Evolutionary conservation across 2,797 vertebrate genomes (phyloP).

Genomic region (Adrianichthys oophorus): DNA sequence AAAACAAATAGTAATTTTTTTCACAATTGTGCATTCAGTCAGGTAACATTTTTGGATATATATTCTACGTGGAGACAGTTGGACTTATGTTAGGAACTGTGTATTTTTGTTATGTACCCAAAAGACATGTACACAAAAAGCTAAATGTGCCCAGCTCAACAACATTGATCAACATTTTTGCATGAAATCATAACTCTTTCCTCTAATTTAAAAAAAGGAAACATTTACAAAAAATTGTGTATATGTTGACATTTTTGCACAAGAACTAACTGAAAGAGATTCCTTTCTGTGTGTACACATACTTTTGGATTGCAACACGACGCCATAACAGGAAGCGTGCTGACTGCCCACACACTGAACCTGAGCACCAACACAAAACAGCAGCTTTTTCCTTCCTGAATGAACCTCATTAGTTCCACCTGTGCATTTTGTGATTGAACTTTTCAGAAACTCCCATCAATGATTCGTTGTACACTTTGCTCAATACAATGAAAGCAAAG

Average conservation of each 20-base stretch:
- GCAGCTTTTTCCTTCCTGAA: conserved; percentile 7
- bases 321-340: conserved; percentile 11
- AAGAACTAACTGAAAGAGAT: not conserved
- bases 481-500: not conserved
- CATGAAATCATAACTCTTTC: too few relatives aligned
- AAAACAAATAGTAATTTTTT: too few relatives aligned
- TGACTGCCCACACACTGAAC: conserved; percentile 21
- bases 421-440: conserved; percentile 4
- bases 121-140: too few relatives aligned
- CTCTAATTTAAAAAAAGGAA: not conserved
- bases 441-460: not conserved
- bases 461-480: not conserved
- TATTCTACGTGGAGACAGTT: too few relatives aligned
- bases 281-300: not conserved
- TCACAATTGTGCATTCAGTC: too few relatives aligned
- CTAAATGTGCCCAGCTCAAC: too few relatives aligned
- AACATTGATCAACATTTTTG: too few relatives aligned
- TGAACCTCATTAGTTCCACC: conserved; percentile 26
- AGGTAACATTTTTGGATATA: too few relatives aligned
- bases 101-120: too few relatives aligned
- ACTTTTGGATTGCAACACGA: conserved; percentile 6
- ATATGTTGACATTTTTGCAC: not conserved
- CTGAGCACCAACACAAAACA: conserved; percentile 12
- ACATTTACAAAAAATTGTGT: not conserved
- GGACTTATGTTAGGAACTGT: too few relatives aligned